A percentile compares a stretch with the other conserved stretches of the same genome.
Evolutionary conservation across 2,797 vertebrate genomes (phyloP).

Genomic region (Tarsius wallacei): DNA sequence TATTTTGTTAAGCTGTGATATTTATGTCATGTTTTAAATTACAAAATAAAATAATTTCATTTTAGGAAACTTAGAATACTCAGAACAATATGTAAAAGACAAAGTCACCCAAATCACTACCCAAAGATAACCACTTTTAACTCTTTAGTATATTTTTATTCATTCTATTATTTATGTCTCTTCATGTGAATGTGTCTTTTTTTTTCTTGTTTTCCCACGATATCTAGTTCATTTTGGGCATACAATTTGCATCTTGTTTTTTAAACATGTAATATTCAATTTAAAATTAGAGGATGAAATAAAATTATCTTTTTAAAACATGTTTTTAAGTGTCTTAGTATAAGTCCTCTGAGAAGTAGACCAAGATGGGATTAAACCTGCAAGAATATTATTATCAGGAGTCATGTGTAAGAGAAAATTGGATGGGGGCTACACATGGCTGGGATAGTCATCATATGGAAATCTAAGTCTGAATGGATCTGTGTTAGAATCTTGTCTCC

Average conservation of each 20-base stretch:
- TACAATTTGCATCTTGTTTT: background rate
- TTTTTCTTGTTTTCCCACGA: background rate
- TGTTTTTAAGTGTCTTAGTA: constrained; percentile 37
- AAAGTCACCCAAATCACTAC: constrained; percentile 25
- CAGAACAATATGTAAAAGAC: constrained; percentile 23
- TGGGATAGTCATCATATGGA: background rate
- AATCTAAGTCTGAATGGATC: background rate
- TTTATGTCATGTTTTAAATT: constrained; percentile 17
- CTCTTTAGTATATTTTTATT: background rate
- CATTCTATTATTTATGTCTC: background rate
- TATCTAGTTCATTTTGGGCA: background rate
- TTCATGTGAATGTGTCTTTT: background rate
- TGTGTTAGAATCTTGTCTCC: background rate
- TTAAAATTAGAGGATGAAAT: constrained; percentile 46
- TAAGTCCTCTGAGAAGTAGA: background rate
- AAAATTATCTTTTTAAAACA: constrained; percentile 49
- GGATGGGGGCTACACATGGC: background rate
- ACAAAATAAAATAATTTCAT: constrained; percentile 30
- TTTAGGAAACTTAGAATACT: background rate
- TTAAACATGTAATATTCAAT: constrained; percentile 33
- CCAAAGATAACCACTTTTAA: background rate
- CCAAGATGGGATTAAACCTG: background rate
- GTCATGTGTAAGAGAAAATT: constrained; percentile 31
- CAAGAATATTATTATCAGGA: constrained; percentile 60
- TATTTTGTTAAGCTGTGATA: background rate